A percentile compares a stretch with the other conserved stretches of the same genome.
Evolutionary conservation across 35 echinoderm and acorn worm species (phyloP).

Genomic region (Lytechinus variegatus): DNA sequence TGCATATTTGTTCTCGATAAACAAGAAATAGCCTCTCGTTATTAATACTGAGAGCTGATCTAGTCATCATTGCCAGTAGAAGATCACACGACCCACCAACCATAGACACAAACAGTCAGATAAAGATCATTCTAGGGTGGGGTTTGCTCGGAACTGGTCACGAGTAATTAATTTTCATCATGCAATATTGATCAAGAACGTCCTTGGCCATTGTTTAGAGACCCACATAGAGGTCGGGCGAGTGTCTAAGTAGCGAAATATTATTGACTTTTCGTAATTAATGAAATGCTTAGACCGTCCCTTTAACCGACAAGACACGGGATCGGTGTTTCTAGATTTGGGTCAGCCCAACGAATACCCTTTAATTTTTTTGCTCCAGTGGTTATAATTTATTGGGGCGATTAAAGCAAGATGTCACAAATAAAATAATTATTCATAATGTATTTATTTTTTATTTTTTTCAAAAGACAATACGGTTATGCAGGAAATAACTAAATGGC

Average conservation of each 20-base stretch:
- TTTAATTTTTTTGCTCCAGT: background rate
- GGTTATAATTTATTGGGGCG: background rate
- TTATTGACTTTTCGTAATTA: slow-evolving; percentile 15
- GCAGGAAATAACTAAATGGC: too few relatives aligned
- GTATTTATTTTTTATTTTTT: background rate
- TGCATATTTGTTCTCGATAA: background rate
- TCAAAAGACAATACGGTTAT: too few relatives aligned
- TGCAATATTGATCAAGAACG: background rate
- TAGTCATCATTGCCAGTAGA: background rate
- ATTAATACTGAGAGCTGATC: background rate
- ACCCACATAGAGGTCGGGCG: background rate
- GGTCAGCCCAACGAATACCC: background rate
- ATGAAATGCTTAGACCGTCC: background rate
- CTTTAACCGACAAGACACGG: background rate
- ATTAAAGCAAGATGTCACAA: background rate
- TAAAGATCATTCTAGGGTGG: background rate
- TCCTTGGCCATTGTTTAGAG: background rate
- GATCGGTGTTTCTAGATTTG: background rate
- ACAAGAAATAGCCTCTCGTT: background rate
- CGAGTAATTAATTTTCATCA: slow-evolving; percentile 20
- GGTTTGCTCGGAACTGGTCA: background rate
- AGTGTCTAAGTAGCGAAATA: slow-evolving; percentile 4
- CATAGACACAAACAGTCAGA: background rate
- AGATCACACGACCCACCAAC: background rate
- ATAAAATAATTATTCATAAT: background rate